Evolutionary conservation across 2,113 vertebrate genomes (phyloP).

Genomic region (Tragelaphus strepsiceros): DNA sequence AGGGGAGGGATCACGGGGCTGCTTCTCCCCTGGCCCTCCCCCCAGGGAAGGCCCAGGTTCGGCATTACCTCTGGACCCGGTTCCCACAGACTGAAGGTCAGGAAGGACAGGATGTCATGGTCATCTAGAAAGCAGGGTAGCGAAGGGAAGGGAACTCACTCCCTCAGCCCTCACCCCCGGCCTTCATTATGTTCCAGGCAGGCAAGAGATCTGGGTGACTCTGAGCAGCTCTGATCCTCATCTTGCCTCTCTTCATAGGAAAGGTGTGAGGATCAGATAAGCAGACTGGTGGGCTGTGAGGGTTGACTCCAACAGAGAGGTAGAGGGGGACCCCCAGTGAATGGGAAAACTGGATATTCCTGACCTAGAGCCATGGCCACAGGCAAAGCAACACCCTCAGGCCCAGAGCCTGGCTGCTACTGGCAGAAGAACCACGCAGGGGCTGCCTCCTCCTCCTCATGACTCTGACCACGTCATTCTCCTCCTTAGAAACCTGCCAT

Average conservation of each 20-base stretch:
- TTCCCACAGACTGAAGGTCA: constrained; percentile 71
- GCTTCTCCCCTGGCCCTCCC: background rate
- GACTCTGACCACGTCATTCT: background rate
- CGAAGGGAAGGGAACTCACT: background rate
- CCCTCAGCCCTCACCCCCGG: background rate
- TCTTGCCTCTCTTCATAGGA: background rate
- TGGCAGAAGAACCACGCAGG: accelerated
- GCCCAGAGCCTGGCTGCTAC: no score
- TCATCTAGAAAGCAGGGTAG: constrained; percentile 57
- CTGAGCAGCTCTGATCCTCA: background rate
- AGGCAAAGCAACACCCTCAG: background rate
- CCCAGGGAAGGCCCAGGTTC: background rate
- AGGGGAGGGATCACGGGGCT: background rate
- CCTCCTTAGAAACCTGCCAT: background rate
- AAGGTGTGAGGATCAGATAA: background rate
- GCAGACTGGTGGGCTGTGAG: background rate
- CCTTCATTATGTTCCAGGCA: background rate
- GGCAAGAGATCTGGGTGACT: background rate
- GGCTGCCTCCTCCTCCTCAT: background rate
- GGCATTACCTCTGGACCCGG: constrained; percentile 54
- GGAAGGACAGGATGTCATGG: constrained; percentile 72
- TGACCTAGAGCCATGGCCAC: background rate
- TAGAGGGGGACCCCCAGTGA: background rate
- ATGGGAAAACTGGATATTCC: background rate
- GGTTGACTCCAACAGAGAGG: background rate